A percentile compares a stretch with the other conserved stretches of the same genome.
Conservation (phyloP, 2,888 invertebrate genomes). For the Clitarchus hookeri region DNA sequence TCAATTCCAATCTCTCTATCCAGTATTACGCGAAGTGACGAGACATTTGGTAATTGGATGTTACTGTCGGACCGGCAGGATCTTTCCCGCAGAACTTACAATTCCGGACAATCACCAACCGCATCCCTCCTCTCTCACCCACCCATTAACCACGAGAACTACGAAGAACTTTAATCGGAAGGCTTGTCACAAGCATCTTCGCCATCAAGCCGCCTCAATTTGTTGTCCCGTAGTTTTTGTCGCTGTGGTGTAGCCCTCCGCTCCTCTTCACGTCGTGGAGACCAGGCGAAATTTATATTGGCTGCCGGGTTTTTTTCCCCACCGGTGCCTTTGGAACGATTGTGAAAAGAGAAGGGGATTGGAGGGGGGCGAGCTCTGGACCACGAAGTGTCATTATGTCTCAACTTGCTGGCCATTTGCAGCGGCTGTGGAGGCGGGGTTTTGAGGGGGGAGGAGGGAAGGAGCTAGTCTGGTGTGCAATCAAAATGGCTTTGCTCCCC, state of each 20-base stretch:
- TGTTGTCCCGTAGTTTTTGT: neutral
- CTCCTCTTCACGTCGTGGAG: neutral
- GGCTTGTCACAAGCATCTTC: neutral
- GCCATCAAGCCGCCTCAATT: neutral
- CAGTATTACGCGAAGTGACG: too few relatives aligned
- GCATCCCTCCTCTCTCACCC: neutral
- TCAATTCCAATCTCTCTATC: too few relatives aligned
- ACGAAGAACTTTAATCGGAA: neutral
- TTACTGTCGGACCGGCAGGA: neutral
- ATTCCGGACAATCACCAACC: neutral
- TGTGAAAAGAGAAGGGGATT: neutral
- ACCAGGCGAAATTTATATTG: neutral
- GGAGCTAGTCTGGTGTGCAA: neutral
- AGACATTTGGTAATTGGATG: neutral
- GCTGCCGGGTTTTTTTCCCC: neutral
- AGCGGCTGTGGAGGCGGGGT: neutral
- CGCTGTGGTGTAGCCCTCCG: neutral
- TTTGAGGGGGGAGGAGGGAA: neutral
- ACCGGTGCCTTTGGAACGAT: neutral
- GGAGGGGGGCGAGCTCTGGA: neutral
- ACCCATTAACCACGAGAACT: neutral
- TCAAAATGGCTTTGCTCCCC: neutral
- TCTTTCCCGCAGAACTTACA: neutral
- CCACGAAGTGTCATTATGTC: constrained; percentile 14
- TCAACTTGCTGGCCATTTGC: constrained; percentile 14